A percentile compares a stretch with the other conserved stretches of the same genome.
Conservation (phyloP, 2,888 invertebrate species). For the Aradus depressus region DNA sequence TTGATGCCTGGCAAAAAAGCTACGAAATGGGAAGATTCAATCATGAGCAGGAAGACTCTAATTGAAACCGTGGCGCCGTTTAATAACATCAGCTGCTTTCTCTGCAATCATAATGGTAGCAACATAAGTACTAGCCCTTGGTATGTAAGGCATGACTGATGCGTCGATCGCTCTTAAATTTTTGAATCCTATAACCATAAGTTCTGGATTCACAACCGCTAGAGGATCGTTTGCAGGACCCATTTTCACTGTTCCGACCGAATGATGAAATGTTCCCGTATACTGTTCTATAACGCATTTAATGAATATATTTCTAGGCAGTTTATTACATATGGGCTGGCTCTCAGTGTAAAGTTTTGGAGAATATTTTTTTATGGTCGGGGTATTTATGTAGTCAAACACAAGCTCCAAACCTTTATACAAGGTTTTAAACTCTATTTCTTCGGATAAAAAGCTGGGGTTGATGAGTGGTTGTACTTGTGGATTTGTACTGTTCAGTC, state of each 20-base stretch:
- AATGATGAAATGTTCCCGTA: conserved; percentile 37
- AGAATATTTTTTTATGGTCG: conserved; percentile 4
- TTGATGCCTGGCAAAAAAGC: no score
- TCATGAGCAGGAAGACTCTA: no score
- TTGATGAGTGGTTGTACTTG: conserved; percentile 72
- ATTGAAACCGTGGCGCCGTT: no score
- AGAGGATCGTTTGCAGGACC: conserved; percentile 30
- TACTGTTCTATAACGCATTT: conserved; percentile 50
- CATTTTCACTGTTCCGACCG: conserved; percentile 34
- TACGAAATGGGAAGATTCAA: no score
- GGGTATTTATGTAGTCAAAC: conserved; percentile 9
- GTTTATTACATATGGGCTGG: conserved; percentile 1
- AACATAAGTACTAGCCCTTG: conserved; percentile 35
- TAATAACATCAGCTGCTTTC: conserved; percentile 32
- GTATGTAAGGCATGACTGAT: conserved; percentile 35
- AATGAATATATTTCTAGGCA: conserved; percentile 18
- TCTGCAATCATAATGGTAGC: conserved; percentile 36
- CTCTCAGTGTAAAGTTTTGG: conserved; percentile 9
- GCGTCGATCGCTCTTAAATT: conserved; percentile 35
- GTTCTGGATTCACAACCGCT: conserved; percentile 32
- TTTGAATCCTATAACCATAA: conserved; percentile 32
- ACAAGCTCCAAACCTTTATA: conserved; percentile 51
- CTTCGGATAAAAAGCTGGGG: conserved; percentile 83
- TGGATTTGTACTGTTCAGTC: conserved; percentile 52
- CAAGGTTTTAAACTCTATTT: conserved; percentile 67